phyloP scores from a whole-genome alignment of 2,797 vertebrate genomes.

The Bradypus variegatus region DNA sequence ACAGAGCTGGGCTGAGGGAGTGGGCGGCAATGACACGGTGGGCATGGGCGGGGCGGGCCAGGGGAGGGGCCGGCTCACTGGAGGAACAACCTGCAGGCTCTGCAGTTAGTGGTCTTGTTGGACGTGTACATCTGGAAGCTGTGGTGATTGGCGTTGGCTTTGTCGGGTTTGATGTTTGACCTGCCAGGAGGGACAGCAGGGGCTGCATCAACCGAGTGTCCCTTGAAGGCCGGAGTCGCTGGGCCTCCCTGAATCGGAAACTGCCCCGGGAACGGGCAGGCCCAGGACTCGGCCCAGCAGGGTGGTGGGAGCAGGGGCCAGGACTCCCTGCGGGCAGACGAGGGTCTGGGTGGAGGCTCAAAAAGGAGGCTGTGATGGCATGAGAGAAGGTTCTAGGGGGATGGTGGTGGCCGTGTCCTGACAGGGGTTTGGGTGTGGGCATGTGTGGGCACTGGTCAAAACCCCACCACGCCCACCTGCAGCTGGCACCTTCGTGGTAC shows the following conservation, averaged over 20 bases:
- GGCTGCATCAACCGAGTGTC: rapidly evolving
- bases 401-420: rapidly evolving
- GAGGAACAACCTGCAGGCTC: slow-evolving; percentile 94
- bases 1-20: rapidly evolving
- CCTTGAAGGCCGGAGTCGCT: neutral
- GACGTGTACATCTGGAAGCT: slow-evolving; percentile 99
- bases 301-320: rapidly evolving
- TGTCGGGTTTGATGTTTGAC: slow-evolving; percentile 98
- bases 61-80: slow-evolving; percentile 75
- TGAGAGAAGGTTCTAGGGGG: neutral
- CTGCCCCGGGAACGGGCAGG: neutral
- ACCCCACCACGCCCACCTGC: rapidly evolving
- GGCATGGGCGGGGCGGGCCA: rapidly evolving
- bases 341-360: neutral
- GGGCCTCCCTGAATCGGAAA: rapidly evolving
- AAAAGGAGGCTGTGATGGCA: rapidly evolving
- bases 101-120: slow-evolving; percentile 94
- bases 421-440: neutral
- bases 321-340: neutral
- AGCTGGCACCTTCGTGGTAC: rapidly evolving
- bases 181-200: slow-evolving; percentile 66
- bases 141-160: slow-evolving; percentile 95
- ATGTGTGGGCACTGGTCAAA: rapidly evolving
- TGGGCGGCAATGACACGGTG: rapidly evolving
- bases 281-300: too few relatives aligned